These are phyloP conservation scores for Pardosa pseudoannulata DNA, from an alignment of 2,888 invertebrate genomes.

Conservation along the genomic window DNA sequence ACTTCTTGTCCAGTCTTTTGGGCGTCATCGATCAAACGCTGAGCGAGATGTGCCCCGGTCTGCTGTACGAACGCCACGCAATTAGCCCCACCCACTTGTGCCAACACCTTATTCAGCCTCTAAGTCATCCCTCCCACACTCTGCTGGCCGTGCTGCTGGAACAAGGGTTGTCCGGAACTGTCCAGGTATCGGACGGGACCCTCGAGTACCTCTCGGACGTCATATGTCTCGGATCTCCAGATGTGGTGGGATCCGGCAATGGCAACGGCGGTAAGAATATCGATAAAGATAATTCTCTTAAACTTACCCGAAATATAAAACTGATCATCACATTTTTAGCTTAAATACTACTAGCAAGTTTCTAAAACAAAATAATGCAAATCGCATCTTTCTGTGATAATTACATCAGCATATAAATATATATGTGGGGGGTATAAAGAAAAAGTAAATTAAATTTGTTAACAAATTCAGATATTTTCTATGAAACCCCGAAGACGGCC, in stretches of 20 bases:
- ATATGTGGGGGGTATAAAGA: too few species aligned
- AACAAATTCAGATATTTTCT: too few species aligned
- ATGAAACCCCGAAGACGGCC: too few species aligned
- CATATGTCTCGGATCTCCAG: slow-evolving; percentile 52
- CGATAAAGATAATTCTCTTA: too few species aligned
- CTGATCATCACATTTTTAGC: too few species aligned
- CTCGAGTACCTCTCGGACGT: slow-evolving; percentile 39
- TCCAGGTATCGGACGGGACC: slow-evolving; percentile 25
- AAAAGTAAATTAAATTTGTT: too few species aligned
- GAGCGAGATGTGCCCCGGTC: slow-evolving; percentile 83
- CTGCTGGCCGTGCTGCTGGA: slow-evolving; percentile 45
- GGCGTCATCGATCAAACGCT: slow-evolving; percentile 83
- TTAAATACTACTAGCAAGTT: too few species aligned
- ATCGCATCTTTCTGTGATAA: too few species aligned
- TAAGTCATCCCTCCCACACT: slow-evolving; percentile 46
- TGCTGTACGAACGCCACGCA: slow-evolving; percentile 83
- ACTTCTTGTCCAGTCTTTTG: slow-evolving; percentile 84
- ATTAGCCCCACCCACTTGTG: slow-evolving; percentile 82
- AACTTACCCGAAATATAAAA: too few species aligned
- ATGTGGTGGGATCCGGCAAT: slow-evolving; percentile 28
- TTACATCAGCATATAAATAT: too few species aligned
- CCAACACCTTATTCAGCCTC: slow-evolving; percentile 76
- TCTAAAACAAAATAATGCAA: too few species aligned
- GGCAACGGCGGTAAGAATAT: neutral
- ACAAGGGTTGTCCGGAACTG: slow-evolving; percentile 33